Conservation (phyloP, 2,888 invertebrate genomes). For the Reticulitermes lucifugus region DNA sequence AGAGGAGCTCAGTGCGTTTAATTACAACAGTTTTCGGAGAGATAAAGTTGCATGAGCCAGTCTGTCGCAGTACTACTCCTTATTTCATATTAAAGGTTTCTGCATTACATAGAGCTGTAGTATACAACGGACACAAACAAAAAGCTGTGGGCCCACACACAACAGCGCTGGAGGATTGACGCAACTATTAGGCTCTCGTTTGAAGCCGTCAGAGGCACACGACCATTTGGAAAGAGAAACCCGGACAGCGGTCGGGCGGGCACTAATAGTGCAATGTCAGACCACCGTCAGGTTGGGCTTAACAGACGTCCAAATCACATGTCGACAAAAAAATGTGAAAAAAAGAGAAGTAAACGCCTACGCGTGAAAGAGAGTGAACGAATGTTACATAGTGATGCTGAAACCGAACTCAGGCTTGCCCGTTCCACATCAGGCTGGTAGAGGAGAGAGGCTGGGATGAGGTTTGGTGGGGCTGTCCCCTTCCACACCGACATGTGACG, state of each 20-base stretch:
- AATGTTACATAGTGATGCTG: no score
- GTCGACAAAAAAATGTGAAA: neutral
- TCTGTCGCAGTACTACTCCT: no score
- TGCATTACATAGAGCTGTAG: neutral
- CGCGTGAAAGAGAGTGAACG: no score
- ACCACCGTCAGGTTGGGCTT: neutral
- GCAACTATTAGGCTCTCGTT: constrained; percentile 9
- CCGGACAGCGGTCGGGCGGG: neutral
- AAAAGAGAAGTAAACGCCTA: no score
- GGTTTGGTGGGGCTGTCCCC: no score
- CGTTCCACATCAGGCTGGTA: no score
- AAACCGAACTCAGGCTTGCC: no score
- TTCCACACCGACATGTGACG: no score
- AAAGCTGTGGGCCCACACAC: neutral
- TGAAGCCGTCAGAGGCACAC: constrained; percentile 26
- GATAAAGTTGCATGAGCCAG: no score
- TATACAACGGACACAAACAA: neutral
- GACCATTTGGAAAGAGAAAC: neutral
- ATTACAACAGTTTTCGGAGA: no score
- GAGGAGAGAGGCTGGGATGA: no score
- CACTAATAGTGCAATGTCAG: constrained; percentile 3
- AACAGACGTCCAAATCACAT: constrained; percentile 9
- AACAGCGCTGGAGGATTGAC: neutral
- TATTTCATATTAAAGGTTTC: neutral
- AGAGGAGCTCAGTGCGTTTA: no score